These are phyloP conservation scores for Romanomermis culicivorax DNA, from an alignment of 2,888 invertebrate species.

Conservation along the genomic window DNA sequence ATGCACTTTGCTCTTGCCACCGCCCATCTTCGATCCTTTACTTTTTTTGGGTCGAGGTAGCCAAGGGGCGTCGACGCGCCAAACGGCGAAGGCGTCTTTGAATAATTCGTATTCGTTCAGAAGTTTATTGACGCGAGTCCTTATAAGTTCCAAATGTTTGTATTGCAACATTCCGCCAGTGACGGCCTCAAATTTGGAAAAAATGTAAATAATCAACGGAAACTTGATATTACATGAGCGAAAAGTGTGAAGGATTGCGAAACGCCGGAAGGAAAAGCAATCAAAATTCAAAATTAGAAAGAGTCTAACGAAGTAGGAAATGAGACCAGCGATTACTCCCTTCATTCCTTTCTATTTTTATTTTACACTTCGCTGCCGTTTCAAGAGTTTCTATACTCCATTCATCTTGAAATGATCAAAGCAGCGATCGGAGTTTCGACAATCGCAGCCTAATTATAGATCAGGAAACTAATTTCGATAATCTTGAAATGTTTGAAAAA, in stretches of 20 bases:
- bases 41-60: conserved; percentile 59
- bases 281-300: conserved; percentile 7
- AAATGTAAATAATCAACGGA: background rate
- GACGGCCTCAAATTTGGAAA: conserved; percentile 41
- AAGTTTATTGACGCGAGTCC: conserved; percentile 51
- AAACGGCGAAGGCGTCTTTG: conserved; percentile 53
- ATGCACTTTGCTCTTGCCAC: conserved; percentile 80
- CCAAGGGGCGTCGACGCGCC: conserved; percentile 87
- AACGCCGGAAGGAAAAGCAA: background rate
- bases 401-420: too few relatives aligned
- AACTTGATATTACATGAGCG: background rate
- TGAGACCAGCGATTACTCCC: too few relatives aligned
- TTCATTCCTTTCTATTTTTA: too few relatives aligned
- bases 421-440: too few relatives aligned
- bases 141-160: conserved; percentile 70
- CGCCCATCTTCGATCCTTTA: conserved; percentile 75
- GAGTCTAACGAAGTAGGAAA: too few relatives aligned
- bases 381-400: too few relatives aligned
- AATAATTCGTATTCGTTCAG: conserved; percentile 41
- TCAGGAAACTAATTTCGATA: too few relatives aligned
- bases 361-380: too few relatives aligned
- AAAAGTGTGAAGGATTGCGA: too few relatives aligned
- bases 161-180: conserved; percentile 56
- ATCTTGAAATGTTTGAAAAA: too few relatives aligned
- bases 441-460: too few relatives aligned